A percentile compares a stretch with the other conserved stretches of the same genome.
phyloP scores from a whole-genome alignment of 2,113 vertebrate genomes.

The Panthera uncia region DNA sequence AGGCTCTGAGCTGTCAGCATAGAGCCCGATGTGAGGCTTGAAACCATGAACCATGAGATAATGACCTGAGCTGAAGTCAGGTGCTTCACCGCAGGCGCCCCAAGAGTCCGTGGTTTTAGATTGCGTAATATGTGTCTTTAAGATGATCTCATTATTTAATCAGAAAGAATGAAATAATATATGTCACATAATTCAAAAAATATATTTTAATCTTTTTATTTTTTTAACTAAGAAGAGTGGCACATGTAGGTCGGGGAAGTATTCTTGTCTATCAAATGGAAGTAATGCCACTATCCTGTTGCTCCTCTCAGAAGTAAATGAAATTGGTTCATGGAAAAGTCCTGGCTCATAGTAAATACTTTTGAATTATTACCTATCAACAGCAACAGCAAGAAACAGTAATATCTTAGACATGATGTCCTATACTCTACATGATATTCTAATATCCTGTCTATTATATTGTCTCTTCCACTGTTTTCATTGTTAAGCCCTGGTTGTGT shows the following conservation, averaged over 20 bases:
- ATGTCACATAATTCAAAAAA: background rate
- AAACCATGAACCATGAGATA: too few relatives aligned
- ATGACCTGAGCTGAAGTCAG: too few relatives aligned
- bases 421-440: background rate
- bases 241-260: background rate
- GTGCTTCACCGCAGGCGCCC: too few relatives aligned
- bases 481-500: background rate
- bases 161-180: background rate
- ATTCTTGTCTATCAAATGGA: background rate
- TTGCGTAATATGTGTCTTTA: background rate
- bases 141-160: background rate
- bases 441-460: background rate
- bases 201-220: background rate
- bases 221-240: background rate
- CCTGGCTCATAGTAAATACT: background rate
- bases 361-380: background rate
- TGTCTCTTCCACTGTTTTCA: background rate
- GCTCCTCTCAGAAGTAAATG: background rate
- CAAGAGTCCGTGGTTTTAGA: background rate
- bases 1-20: too few relatives aligned
- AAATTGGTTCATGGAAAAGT: background rate
- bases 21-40: too few relatives aligned
- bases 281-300: background rate
- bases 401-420: background rate
- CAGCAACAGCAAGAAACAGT: background rate